These are phyloP conservation scores for Brienomyrus longianalis DNA, from an alignment of 2,113 vertebrate species.

Conservation along the genomic window DNA sequence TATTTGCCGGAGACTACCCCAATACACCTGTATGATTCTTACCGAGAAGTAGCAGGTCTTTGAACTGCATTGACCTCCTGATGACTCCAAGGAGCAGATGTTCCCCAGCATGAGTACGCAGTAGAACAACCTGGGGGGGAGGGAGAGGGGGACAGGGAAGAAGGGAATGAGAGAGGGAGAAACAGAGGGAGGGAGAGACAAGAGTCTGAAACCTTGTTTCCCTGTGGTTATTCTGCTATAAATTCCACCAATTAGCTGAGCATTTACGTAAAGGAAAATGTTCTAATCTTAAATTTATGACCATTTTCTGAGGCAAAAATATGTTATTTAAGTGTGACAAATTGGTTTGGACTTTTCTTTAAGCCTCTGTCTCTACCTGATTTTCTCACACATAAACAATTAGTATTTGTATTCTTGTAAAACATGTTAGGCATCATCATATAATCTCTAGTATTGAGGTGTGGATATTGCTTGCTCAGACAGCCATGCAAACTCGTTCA, in stretches of 20 bases:
- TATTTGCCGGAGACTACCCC: not conserved
- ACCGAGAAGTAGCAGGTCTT: constrained; percentile 92
- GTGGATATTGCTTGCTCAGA: not conserved
- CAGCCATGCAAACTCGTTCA: not conserved
- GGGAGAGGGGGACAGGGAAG: not conserved
- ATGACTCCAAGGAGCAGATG: constrained; percentile 87
- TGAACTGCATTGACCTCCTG: constrained; percentile 93
- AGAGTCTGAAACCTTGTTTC: not conserved
- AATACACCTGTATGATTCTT: constrained; percentile 32
- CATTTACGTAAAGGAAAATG: not conserved
- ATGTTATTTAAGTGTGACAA: not conserved
- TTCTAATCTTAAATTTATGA: not conserved
- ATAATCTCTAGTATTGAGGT: not conserved
- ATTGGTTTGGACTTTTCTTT: not conserved
- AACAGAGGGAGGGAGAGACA: constrained; percentile 9
- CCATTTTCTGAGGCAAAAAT: not conserved
- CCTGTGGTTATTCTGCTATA: not conserved
- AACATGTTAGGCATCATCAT: not conserved
- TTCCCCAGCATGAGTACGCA: constrained; percentile 91
- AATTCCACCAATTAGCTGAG: not conserved
- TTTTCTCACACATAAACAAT: not conserved
- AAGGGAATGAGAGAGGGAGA: not conserved
- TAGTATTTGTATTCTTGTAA: not conserved
- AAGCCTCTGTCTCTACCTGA: not conserved
- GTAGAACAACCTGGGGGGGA: constrained; percentile 81